Conservation (phyloP, 1,140 invertebrate genomes). For the Chironomus tepperi region DNA sequence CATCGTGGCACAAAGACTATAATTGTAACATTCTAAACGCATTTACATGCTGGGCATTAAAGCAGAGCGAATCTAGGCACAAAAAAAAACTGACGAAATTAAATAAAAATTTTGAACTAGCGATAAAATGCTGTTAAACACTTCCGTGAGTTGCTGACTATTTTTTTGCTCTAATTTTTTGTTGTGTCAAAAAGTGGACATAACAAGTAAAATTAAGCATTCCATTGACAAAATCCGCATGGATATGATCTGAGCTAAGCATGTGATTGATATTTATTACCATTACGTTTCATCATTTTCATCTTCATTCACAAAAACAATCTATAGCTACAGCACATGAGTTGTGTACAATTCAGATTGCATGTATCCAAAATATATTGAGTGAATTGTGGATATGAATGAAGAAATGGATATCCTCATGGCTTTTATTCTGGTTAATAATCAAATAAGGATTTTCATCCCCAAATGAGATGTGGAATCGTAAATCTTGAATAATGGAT, state of each 20-base stretch:
- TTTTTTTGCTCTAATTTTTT: not conserved
- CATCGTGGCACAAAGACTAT: not conserved
- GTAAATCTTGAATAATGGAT: constrained; percentile 6
- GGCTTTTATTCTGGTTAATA: not conserved
- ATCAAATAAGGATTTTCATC: not conserved
- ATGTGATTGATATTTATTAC: not conserved
- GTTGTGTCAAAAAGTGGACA: not conserved
- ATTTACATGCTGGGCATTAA: not conserved
- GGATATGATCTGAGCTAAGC: not conserved
- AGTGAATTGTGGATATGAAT: not conserved
- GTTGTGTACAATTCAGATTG: no score
- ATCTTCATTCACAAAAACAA: not conserved
- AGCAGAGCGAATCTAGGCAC: not conserved
- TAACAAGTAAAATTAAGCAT: not conserved
- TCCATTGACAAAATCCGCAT: not conserved
- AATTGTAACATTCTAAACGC: not conserved
- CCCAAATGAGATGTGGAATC: not conserved
- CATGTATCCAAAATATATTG: no score
- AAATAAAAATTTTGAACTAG: no score
- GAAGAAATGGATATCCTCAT: not conserved
- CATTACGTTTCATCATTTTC: not conserved
- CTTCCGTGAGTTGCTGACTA: not conserved
- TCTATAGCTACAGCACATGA: no score
- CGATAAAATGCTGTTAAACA: no score
- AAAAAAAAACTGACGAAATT: no score